Conservation (phyloP, 2,113 vertebrate genomes). For the Peromyscus californicus region DNA sequence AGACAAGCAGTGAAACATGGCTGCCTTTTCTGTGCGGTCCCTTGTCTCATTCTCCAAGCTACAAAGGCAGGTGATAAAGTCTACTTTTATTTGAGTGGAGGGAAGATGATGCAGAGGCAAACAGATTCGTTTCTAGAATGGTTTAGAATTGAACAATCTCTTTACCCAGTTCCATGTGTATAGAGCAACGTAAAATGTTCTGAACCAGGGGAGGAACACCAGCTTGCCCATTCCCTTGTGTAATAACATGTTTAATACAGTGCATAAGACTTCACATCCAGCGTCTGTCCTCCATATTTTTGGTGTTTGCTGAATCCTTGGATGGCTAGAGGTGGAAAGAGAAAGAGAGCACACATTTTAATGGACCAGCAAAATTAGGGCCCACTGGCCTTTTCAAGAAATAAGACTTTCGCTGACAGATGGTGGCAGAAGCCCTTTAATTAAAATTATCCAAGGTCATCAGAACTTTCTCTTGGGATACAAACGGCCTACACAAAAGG, state of each 20-base stretch:
- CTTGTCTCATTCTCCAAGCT: conserved; percentile 1
- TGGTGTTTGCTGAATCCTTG: conserved; percentile 24
- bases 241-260: conserved; percentile 50
- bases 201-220: not conserved
- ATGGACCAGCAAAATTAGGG: conserved; percentile 37
- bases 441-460: conserved; percentile 72
- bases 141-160: conserved; percentile 28
- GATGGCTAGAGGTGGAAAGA: not conserved
- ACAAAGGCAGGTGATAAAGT: conserved; percentile 60
- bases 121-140: conserved; percentile 41
- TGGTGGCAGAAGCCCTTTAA: conserved; percentile 70
- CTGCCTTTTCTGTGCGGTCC: conserved; percentile 45
- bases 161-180: conserved; percentile 25
- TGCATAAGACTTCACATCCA: conserved; percentile 46
- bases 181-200: not conserved
- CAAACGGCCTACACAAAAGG: conserved; percentile 47
- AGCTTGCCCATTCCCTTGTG: conserved; percentile 3
- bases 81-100: conserved; percentile 49
- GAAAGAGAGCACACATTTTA: conserved; percentile 51
- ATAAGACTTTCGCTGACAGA: conserved; percentile 68
- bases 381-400: conserved; percentile 53
- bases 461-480: conserved; percentile 46
- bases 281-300: not conserved
- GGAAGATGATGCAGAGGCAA: not conserved
- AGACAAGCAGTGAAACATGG: conserved; percentile 40